Percentiles rank a stretch among this genome's conserved stretches.
These are phyloP conservation scores for Rhagoletis pomonella DNA, from an alignment of 1,140 invertebrate species.

Conservation along the genomic window DNA sequence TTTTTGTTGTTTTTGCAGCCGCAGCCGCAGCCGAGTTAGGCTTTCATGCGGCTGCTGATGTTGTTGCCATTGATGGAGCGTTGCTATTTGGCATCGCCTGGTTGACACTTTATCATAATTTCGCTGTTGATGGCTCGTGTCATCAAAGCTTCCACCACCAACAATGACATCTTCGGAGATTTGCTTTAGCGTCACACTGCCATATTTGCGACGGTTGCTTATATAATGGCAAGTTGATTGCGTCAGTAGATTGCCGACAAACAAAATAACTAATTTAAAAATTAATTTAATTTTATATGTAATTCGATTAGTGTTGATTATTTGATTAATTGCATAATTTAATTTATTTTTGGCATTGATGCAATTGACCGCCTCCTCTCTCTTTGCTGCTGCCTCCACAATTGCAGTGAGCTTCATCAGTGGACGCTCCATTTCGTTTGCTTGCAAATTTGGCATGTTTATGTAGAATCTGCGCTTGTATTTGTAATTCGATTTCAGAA, in stretches of 20 bases:
- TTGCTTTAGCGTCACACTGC: constrained; percentile 32
- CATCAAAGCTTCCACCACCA: constrained; percentile 47
- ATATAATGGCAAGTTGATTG: constrained; percentile 25
- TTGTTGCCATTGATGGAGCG: constrained; percentile 53
- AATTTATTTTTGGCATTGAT: constrained; percentile 33
- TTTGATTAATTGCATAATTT: constrained; percentile 46
- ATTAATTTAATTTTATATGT: constrained; percentile 48
- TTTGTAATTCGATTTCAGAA: constrained; percentile 73
- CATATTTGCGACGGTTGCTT: too few relatives aligned
- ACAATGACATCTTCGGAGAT: constrained; percentile 43
- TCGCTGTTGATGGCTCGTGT: constrained; percentile 54
- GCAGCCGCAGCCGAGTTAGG: constrained; percentile 55
- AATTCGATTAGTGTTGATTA: constrained; percentile 35
- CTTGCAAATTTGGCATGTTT: neutral
- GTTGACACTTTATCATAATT: constrained; percentile 59
- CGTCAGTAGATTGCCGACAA: constrained; percentile 16
- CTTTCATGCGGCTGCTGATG: constrained; percentile 54
- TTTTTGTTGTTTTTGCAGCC: constrained; percentile 41
- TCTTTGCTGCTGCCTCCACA: neutral
- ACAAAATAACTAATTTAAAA: constrained; percentile 44
- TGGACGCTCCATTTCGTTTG: neutral
- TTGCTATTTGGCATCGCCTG: constrained; percentile 34
- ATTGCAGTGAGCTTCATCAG: neutral
- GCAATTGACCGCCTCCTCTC: neutral
- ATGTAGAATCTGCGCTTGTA: constrained; percentile 67